These are phyloP conservation scores for Rhagoletis zephyria DNA, from an alignment of 1,140 invertebrate species.

Conservation along the genomic window DNA sequence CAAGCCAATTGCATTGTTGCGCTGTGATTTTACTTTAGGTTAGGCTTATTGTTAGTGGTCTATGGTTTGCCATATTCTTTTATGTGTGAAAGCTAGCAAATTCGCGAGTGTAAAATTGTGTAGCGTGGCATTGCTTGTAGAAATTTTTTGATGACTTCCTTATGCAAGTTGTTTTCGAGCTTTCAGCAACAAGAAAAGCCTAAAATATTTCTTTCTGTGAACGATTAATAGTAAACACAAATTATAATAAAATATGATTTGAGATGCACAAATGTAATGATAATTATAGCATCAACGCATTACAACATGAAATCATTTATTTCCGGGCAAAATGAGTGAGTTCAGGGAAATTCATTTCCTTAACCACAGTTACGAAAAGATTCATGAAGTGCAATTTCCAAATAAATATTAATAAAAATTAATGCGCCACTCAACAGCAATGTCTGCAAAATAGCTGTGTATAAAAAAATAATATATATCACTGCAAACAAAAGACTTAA, in stretches of 20 bases:
- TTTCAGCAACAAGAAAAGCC: too few relatives aligned
- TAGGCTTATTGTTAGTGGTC: background rate
- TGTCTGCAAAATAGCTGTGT: background rate
- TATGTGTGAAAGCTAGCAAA: background rate
- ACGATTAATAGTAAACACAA: too few relatives aligned
- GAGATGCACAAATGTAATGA: background rate
- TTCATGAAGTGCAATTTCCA: background rate
- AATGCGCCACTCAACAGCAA: background rate
- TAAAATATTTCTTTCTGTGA: too few relatives aligned
- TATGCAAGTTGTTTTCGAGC: background rate
- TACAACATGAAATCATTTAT: background rate
- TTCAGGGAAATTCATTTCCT: background rate
- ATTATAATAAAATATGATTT: too few relatives aligned
- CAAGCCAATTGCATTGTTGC: background rate
- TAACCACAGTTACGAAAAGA: background rate
- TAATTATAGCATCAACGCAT: background rate
- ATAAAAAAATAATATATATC: background rate
- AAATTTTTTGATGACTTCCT: conserved; percentile 9
- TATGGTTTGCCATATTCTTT: background rate
- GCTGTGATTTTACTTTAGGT: background rate
- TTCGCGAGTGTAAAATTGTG: background rate
- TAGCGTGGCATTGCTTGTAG: background rate
- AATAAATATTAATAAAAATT: background rate
- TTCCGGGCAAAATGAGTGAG: background rate
- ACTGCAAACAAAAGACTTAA: conserved; percentile 48